Percentiles rank a stretch among this genome's conserved stretches.
Conservation (phyloP, 2,113 vertebrate species). For the Xenopus laevis region DNA sequence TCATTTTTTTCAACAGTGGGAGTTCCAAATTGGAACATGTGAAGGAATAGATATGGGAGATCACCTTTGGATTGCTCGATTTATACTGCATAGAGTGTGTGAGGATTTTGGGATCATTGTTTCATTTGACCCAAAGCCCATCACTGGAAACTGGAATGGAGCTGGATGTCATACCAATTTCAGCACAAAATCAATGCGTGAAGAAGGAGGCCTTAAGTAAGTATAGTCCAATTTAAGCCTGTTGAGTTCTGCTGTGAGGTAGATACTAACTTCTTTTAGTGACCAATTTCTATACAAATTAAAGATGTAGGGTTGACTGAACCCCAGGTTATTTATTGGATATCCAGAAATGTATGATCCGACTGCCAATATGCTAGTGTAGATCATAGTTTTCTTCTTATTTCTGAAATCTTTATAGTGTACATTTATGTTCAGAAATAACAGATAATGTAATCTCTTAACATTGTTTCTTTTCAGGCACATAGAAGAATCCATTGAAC, state of each 20-base stretch:
- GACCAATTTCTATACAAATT: too few relatives aligned
- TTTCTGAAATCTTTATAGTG: too few relatives aligned
- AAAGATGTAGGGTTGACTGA: too few relatives aligned
- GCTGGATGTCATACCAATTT: slow-evolving; percentile 94
- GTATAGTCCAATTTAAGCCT: slow-evolving; percentile 31
- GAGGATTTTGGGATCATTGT: slow-evolving; percentile 88
- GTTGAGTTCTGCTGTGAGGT: too few relatives aligned
- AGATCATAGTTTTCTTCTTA: too few relatives aligned
- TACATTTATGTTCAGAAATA: too few relatives aligned
- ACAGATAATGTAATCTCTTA: too few relatives aligned
- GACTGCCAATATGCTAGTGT: too few relatives aligned
- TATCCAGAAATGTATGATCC: too few relatives aligned
- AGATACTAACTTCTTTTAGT: too few relatives aligned
- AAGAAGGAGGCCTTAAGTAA: slow-evolving; percentile 83
- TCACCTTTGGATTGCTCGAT: slow-evolving; percentile 86
- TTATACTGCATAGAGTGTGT: slow-evolving; percentile 88
- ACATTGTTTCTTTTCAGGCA: slow-evolving; percentile 56
- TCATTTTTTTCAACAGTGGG: slow-evolving; percentile 69
- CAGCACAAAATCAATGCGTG: slow-evolving; percentile 87
- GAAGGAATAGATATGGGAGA: slow-evolving; percentile 89
- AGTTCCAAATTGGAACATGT: slow-evolving; percentile 89
- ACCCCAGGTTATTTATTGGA: too few relatives aligned
- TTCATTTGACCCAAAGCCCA: slow-evolving; percentile 91
- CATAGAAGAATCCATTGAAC: slow-evolving; percentile 87
- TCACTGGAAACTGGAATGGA: slow-evolving; percentile 91